Evolutionary conservation across 2,888 invertebrate genomes (phyloP).

Genomic region (Bombylius major): DNA sequence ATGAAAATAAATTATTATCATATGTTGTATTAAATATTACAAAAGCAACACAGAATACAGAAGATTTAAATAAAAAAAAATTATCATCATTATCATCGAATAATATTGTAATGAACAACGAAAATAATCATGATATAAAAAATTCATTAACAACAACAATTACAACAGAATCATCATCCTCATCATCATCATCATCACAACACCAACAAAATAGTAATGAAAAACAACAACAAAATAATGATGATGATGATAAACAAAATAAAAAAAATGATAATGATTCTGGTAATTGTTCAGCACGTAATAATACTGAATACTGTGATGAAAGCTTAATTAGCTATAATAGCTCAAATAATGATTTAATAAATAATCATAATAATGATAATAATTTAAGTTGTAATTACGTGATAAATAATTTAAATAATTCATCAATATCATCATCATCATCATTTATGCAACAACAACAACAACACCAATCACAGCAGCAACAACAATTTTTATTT

Average conservation of each 20-base stretch:
- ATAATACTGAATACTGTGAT: constrained; percentile 24
- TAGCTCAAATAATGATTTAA: constrained; percentile 26
- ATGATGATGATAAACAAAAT: not conserved
- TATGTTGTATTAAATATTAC: constrained; percentile 26
- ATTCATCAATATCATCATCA: not conserved
- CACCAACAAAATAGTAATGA: no score
- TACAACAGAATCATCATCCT: no score
- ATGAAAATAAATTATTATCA: constrained; percentile 20
- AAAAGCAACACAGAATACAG: constrained; percentile 22
- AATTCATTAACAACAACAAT: not conserved
- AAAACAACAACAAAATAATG: no score
- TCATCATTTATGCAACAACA: not conserved
- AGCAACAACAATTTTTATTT: no score
- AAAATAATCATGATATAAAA: not conserved
- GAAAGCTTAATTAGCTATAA: constrained; percentile 23
- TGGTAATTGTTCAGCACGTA: constrained; percentile 26
- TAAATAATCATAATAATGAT: constrained; percentile 11
- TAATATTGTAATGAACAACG: not conserved
- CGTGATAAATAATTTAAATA: not conserved
- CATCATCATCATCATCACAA: no score
- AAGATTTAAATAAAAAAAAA: constrained; percentile 20
- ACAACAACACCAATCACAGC: no score
- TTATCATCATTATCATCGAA: not conserved
- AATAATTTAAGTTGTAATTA: no score
- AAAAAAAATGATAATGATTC: constrained; percentile 23